phyloP scores from a whole-genome alignment of 1,140 invertebrate species.

The Orchesella cincta region DNA sequence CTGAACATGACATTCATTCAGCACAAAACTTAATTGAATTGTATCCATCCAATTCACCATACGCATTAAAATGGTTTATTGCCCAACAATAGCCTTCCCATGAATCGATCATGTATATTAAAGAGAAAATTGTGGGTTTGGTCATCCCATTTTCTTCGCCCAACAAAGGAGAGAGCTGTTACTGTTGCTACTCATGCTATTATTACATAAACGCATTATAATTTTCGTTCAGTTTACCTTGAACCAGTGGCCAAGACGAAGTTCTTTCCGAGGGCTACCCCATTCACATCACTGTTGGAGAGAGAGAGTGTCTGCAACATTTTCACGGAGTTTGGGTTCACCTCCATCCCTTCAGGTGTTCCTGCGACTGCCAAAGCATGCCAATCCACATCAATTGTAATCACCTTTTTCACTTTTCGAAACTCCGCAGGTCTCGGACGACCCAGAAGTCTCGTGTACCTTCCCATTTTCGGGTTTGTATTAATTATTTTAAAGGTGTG shows the following conservation, averaged over 20 bases:
- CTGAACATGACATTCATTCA: conserved; percentile 16
- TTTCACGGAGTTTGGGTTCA: conserved; percentile 51
- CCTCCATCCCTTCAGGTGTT: conserved; percentile 29
- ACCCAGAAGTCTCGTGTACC: conserved; percentile 3
- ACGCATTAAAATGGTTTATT: too few relatives aligned
- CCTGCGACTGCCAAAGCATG: conserved; percentile 6
- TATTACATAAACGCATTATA: neutral
- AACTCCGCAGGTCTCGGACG: neutral
- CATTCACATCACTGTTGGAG: conserved; percentile 69
- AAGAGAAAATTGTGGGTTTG: conserved; percentile 23
- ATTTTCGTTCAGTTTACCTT: conserved; percentile 58
- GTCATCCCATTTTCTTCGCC: neutral
- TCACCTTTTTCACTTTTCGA: conserved; percentile 15
- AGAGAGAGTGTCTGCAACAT: conserved; percentile 60
- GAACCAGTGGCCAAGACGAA: conserved; percentile 65
- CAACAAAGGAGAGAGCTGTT: neutral
- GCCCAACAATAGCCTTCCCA: too few relatives aligned
- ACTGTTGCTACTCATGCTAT: too few relatives aligned
- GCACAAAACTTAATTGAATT: too few relatives aligned
- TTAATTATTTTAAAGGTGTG: too few relatives aligned
- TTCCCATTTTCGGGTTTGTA: conserved; percentile 25
- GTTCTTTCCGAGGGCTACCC: conserved; percentile 65
- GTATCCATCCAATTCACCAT: too few relatives aligned
- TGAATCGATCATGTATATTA: too few relatives aligned
- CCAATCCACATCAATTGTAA: conserved; percentile 24